Evolutionary conservation across 2,797 vertebrate species (phyloP).

Genomic region (Thamnophis elegans): DNA sequence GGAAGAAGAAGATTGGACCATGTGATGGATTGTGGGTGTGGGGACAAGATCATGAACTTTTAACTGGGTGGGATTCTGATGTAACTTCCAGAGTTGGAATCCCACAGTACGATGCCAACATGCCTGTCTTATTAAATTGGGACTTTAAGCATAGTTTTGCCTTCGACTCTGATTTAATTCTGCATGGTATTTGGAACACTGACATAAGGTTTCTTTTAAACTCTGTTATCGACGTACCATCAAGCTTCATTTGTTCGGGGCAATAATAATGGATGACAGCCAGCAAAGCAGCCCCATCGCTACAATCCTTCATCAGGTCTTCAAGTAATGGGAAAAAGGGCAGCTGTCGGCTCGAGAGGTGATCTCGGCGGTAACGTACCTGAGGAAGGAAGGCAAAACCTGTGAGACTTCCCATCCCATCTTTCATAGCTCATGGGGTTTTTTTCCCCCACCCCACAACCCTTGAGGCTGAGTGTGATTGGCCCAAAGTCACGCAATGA

Average conservation of each 20-base stretch:
- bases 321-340: slow-evolving; percentile 89
- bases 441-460: not conserved
- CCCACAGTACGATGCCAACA: too few relatives aligned
- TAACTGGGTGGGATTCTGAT: too few relatives aligned
- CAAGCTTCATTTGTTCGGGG: slow-evolving; percentile 89
- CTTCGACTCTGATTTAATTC: too few relatives aligned
- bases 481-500: not conserved
- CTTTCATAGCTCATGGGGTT: not conserved
- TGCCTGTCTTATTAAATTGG: too few relatives aligned
- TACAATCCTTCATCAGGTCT: slow-evolving; percentile 88
- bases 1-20: too few relatives aligned
- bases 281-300: slow-evolving; percentile 86
- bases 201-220: not conserved
- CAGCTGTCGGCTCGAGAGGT: slow-evolving; percentile 82
- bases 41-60: too few relatives aligned
- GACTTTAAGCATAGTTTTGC: too few relatives aligned
- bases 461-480: not conserved
- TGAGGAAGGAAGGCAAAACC: slow-evolving; percentile 48
- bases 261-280: slow-evolving; percentile 93
- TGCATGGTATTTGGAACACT: too few relatives aligned
- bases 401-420: not conserved
- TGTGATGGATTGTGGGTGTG: too few relatives aligned
- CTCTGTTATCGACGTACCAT: slow-evolving; percentile 76
- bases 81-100: too few relatives aligned
- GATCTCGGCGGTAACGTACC: slow-evolving; percentile 94